Conservation (phyloP, 1,140 invertebrate species). For the Drosophila ambigua region DNA sequence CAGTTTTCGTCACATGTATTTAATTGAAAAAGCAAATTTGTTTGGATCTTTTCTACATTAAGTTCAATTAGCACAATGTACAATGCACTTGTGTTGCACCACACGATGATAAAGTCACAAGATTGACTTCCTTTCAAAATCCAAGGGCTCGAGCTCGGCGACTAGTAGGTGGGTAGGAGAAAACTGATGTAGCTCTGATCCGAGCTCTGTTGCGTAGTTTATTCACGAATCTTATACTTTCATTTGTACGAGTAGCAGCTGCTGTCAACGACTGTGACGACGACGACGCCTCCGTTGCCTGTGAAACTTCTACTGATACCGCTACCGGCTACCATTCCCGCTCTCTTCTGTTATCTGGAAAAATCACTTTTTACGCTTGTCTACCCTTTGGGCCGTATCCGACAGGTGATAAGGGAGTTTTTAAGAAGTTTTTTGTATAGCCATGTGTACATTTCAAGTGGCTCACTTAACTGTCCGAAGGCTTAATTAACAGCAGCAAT, state of each 20-base stretch:
- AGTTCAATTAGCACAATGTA: slow-evolving; percentile 65
- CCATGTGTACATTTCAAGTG: slow-evolving; percentile 54
- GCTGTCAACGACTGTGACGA: slow-evolving; percentile 6
- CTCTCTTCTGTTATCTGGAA: slow-evolving; percentile 37
- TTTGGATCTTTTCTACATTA: slow-evolving; percentile 67
- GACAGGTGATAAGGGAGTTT: slow-evolving; percentile 44
- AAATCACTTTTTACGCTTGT: slow-evolving; percentile 44
- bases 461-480: slow-evolving; percentile 74
- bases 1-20: slow-evolving; percentile 24
- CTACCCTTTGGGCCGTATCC: slow-evolving; percentile 48
- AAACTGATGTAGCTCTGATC: slow-evolving; percentile 35
- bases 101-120: slow-evolving; percentile 55
- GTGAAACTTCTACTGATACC: slow-evolving; percentile 31
- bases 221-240: slow-evolving; percentile 31
- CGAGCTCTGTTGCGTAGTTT: slow-evolving; percentile 22
- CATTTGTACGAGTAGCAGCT: not conserved
- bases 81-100: slow-evolving; percentile 58
- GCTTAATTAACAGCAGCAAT: slow-evolving; percentile 72
- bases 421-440: slow-evolving; percentile 12
- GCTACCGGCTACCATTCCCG: slow-evolving; percentile 26
- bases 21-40: slow-evolving; percentile 57
- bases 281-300: slow-evolving; percentile 28
- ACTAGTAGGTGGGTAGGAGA: slow-evolving; percentile 5
- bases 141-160: slow-evolving; percentile 12
- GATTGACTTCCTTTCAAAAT: slow-evolving; percentile 65